A percentile compares a stretch with the other conserved stretches of the same genome.
These are phyloP conservation scores for Cyclargus thomasi DNA, from an alignment of 1,140 invertebrate genomes.

Conservation along the genomic window DNA sequence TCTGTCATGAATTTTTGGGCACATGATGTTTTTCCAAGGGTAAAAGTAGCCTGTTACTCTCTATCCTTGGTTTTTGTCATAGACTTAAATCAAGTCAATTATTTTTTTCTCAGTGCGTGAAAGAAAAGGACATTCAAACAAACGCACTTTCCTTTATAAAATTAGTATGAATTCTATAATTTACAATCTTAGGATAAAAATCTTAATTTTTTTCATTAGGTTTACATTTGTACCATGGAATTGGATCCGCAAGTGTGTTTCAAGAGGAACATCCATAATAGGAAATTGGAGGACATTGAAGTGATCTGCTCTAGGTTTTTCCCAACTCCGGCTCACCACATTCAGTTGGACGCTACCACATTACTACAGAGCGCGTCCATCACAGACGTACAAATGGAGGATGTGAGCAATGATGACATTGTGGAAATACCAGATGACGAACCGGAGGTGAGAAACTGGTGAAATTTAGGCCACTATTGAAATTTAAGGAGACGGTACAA, in stretches of 20 bases:
- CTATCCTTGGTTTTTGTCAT: no score
- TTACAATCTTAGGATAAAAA: no score
- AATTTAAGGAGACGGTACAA: not conserved
- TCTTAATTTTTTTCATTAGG: constrained; percentile 70
- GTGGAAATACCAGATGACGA: constrained; percentile 65
- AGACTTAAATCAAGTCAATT: no score
- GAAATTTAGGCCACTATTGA: not conserved
- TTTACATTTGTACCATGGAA: constrained; percentile 92
- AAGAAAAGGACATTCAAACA: no score
- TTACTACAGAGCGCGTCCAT: constrained; percentile 86
- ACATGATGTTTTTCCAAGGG: no score
- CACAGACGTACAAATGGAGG: constrained; percentile 79
- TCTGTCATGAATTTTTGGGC: no score
- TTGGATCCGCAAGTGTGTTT: constrained; percentile 85
- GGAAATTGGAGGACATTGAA: constrained; percentile 86
- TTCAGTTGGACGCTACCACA: constrained; percentile 85
- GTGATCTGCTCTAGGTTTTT: constrained; percentile 86
- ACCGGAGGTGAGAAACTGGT: constrained; percentile 53
- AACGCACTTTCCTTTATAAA: no score
- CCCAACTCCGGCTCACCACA: constrained; percentile 81
- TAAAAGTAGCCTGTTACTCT: no score
- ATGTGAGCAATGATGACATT: constrained; percentile 70
- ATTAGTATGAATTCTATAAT: no score
- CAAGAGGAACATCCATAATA: constrained; percentile 89
- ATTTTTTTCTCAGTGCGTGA: no score